Evolutionary conservation across 2,888 invertebrate genomes (phyloP).

Genomic region (Drosophila koepferae): DNA sequence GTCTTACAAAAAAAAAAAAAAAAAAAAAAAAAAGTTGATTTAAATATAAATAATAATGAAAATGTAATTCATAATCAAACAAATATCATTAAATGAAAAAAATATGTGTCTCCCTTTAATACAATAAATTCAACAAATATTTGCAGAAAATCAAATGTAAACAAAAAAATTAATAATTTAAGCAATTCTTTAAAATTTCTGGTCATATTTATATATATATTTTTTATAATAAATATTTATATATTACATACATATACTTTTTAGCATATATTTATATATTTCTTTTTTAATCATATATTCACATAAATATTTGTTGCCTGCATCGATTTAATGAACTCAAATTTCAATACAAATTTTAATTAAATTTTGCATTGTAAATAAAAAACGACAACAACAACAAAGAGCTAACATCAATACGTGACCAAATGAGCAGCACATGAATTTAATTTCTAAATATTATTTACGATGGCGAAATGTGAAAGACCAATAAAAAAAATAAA

Average conservation of each 20-base stretch:
- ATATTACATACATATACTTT: not conserved
- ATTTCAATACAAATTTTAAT: constrained; percentile 40
- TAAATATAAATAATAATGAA: not conserved
- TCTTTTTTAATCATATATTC: not conserved
- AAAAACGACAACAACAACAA: constrained; percentile 1
- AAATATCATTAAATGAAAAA: not conserved
- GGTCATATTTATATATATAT: not conserved
- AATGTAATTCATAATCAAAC: not conserved
- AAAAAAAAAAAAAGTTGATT: not conserved
- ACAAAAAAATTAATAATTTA: not conserved
- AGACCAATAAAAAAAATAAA: not conserved
- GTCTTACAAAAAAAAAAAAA: too few relatives aligned
- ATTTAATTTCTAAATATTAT: constrained; percentile 71
- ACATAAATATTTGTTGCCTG: too few relatives aligned
- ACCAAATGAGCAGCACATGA: constrained; percentile 30
- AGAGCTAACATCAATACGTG: constrained; percentile 33
- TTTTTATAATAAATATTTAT: not conserved
- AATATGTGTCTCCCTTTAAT: not conserved
- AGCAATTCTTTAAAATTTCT: not conserved
- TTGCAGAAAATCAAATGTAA: not conserved
- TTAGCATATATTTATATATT: not conserved
- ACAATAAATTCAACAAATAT: not conserved
- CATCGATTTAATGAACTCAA: constrained; percentile 16
- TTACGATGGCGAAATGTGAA: constrained; percentile 34
- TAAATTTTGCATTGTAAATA: constrained; percentile 15